These are phyloP conservation scores for Hydrotaea diabolus DNA, from an alignment of 2,888 invertebrate genomes.

Conservation along the genomic window DNA sequence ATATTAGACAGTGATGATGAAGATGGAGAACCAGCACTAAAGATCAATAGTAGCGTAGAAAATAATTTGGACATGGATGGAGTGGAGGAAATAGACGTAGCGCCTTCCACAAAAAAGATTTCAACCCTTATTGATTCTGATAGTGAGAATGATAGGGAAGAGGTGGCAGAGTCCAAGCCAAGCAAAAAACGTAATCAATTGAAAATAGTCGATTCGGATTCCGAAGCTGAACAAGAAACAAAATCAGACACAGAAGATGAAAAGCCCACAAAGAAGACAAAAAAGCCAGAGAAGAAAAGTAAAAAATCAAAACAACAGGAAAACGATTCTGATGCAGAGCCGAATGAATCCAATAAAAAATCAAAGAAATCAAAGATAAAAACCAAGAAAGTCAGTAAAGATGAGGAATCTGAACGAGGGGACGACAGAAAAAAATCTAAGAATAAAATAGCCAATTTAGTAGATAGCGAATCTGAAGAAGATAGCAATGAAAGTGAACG, in stretches of 20 bases:
- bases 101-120: conserved; percentile 66
- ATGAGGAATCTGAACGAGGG: not conserved
- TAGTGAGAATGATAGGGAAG: conserved; percentile 69
- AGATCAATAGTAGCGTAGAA: conserved; percentile 59
- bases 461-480: conserved; percentile 68
- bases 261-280: not conserved
- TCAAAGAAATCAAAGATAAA: not conserved
- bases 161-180: too few relatives aligned
- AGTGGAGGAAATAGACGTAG: too few relatives aligned
- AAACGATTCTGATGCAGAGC: not conserved
- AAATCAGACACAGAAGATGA: not conserved
- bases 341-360: not conserved
- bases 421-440: conserved; percentile 23
- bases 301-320: not conserved
- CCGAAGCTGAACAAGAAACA: not conserved
- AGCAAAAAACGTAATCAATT: not conserved
- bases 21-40: not conserved
- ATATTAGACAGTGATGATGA: conserved; percentile 70
- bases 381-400: not conserved
- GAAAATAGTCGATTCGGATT: not conserved
- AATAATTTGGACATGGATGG: not conserved
- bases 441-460: conserved; percentile 55
- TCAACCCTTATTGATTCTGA: conserved; percentile 70
- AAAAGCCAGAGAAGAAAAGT: not conserved
- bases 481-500: conserved; percentile 4